Base-by-base conservation (phyloP, 2,113 vertebrate species). In the Corydoras maculifer region DNA sequence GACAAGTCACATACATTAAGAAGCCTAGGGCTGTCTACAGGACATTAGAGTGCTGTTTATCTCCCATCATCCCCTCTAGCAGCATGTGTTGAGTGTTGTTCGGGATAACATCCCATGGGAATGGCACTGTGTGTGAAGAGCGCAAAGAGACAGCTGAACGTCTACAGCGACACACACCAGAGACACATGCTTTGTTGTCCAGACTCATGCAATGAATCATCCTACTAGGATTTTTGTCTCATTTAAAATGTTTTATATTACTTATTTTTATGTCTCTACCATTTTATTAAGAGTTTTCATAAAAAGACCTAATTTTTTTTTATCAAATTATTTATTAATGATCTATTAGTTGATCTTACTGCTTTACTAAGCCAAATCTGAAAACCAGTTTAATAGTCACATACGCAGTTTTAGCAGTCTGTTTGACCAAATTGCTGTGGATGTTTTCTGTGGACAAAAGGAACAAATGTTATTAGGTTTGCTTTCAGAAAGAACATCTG, bases 401-500 rank as follows among this genome's bases (percentile, higher is more conserved):
- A 49, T n/a, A 15, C 62, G 62, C 43, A 58, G 53, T 49, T 65
- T 68, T 15, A 62, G 88, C 89, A 89, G 30, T 43, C 58, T 68
- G 65, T 67, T 69, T 60, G 87, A 82, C 85, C 87, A 88, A 90
- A 90, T 90, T 87, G 90, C 88, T 86, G 88, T 85, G 90, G 86
- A 89, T 87, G 84, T 89, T 90, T n/a, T 68, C 89, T 91, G 89
- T 91, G 90, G 90, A 87, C 81, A 79, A 79, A 74, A 78, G 83
- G 86, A 87, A 89, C 85, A 90, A 89, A 85, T 88, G 88, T 92
- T 91, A 93, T 93, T 91, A 93, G 90, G 91, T 91, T 91, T 82
- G 89, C 89, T 89, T 89, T 89, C 91, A 90, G 89, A 91, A 87
- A 87, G 65, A 90, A 91, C 91, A 90, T 91, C 89, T 87, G 91